Percentiles rank a stretch among this genome's conserved stretches.
Conservation (phyloP, 2,797 vertebrate species). For the Epinephelus awoara region DNA sequence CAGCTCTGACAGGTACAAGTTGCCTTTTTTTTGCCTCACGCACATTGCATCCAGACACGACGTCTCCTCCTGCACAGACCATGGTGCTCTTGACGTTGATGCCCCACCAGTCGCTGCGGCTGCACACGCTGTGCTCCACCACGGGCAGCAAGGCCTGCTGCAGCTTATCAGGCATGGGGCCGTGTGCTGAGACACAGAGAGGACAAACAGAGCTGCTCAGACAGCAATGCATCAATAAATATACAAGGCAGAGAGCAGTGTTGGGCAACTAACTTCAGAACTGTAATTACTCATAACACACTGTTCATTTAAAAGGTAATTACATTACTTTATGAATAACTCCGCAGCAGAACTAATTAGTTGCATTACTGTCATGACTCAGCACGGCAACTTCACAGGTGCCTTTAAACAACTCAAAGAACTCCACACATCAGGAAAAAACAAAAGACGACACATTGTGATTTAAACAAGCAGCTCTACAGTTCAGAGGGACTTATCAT, state of each 20-base stretch:
- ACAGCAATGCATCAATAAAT: neutral
- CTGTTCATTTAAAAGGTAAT: too few species aligned
- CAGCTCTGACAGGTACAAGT: neutral
- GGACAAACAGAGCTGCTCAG: neutral
- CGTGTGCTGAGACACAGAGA: conserved; percentile 72
- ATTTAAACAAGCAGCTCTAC: too few species aligned
- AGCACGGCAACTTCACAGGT: too few species aligned
- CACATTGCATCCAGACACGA: conserved; percentile 84
- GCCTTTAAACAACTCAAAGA: too few species aligned
- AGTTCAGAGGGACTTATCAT: too few species aligned
- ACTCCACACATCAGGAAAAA: too few species aligned
- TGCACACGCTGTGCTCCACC: conserved; percentile 85
- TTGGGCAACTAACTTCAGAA: neutral
- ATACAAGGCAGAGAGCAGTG: neutral
- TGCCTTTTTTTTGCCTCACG: conserved; percentile 52
- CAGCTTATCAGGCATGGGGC: conserved; percentile 84
- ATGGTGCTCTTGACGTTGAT: conserved; percentile 77
- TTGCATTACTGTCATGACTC: too few species aligned
- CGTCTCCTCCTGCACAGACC: conserved; percentile 89
- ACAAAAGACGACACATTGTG: too few species aligned
- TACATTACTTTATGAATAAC: too few species aligned
- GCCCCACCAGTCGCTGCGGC: conserved; percentile 86
- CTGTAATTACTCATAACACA: too few species aligned
- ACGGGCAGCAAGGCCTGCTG: conserved; percentile 89
- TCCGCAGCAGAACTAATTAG: too few species aligned